A percentile compares a stretch with the other conserved stretches of the same genome.
phyloP scores from a whole-genome alignment of 2,113 vertebrate genomes.

The Tamias sibiricus region DNA sequence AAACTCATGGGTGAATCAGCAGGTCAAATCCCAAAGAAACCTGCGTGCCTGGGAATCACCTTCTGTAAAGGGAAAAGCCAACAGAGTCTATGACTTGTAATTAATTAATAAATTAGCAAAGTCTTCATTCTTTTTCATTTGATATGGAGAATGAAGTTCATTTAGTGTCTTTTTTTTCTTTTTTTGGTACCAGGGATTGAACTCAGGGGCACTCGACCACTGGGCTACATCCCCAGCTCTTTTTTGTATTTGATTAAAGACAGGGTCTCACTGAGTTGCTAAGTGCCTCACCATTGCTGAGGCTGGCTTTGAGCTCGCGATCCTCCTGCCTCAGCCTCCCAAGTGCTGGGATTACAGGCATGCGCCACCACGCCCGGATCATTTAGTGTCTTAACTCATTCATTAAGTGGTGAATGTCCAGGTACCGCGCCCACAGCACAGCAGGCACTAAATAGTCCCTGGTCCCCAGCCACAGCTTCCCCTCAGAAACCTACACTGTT shows the following conservation, averaged over 20 bases:
- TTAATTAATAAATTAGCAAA: neutral
- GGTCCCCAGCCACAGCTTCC: neutral
- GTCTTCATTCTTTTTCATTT: neutral
- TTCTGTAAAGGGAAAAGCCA: neutral
- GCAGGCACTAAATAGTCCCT: fast-evolving
- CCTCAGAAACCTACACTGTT: neutral
- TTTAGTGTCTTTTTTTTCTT: too few relatives aligned
- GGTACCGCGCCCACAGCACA: fast-evolving
- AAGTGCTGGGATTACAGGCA: too few relatives aligned
- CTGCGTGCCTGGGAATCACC: neutral
- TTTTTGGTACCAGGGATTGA: too few relatives aligned
- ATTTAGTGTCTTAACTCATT: neutral
- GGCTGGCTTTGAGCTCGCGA: too few relatives aligned
- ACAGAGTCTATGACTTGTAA: neutral
- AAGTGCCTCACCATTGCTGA: too few relatives aligned
- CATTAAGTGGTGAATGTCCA: neutral
- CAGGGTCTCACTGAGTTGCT: too few relatives aligned
- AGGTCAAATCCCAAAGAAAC: neutral
- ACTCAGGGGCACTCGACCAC: too few relatives aligned
- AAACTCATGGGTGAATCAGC: neutral
- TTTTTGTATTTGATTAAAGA: too few relatives aligned
- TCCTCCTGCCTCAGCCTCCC: too few relatives aligned
- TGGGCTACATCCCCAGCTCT: too few relatives aligned
- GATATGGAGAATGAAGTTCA: neutral
- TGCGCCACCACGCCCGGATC: too few relatives aligned